Evolutionary conservation across 2,113 vertebrate genomes (phyloP).

Genomic region (Paracanthobrama guichenoti): DNA sequence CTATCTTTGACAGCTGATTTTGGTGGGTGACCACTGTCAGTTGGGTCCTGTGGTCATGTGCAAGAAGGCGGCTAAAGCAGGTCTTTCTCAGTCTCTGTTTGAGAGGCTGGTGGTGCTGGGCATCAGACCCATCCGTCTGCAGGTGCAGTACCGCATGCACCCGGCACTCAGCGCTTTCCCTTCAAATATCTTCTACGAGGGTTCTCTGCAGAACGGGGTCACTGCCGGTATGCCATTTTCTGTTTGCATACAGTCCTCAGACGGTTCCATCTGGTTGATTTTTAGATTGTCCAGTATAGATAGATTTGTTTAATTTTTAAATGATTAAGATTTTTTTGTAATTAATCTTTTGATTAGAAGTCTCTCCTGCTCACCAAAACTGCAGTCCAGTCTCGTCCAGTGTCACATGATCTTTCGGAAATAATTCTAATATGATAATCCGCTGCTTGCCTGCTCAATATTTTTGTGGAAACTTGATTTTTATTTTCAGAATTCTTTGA

Average conservation of each 20-base stretch:
- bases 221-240: constrained; percentile 82
- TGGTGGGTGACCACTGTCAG: constrained; percentile 98
- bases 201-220: constrained; percentile 94
- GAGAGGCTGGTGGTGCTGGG: constrained; percentile 95
- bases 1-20: constrained; percentile 82
- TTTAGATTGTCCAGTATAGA: not conserved
- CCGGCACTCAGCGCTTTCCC: constrained; percentile 97
- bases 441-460: too few species aligned
- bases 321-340: too few species aligned
- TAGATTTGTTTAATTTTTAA: not conserved
- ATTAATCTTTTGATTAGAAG: too few species aligned
- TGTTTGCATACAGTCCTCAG: not conserved
- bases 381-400: too few species aligned
- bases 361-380: too few species aligned
- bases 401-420: too few species aligned
- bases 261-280: not conserved
- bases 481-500: too few species aligned
- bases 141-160: constrained; percentile 99
- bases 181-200: constrained; percentile 99
- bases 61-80: constrained; percentile 96
- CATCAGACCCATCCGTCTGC: constrained; percentile 96
- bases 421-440: too few species aligned
- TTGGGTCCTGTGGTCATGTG: constrained; percentile 98
- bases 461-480: too few species aligned
- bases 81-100: constrained; percentile 93